Percentiles rank a stretch among this genome's conserved stretches.
phyloP scores from a whole-genome alignment of 2,888 invertebrate species.

The Neocrepidodera transversa region DNA sequence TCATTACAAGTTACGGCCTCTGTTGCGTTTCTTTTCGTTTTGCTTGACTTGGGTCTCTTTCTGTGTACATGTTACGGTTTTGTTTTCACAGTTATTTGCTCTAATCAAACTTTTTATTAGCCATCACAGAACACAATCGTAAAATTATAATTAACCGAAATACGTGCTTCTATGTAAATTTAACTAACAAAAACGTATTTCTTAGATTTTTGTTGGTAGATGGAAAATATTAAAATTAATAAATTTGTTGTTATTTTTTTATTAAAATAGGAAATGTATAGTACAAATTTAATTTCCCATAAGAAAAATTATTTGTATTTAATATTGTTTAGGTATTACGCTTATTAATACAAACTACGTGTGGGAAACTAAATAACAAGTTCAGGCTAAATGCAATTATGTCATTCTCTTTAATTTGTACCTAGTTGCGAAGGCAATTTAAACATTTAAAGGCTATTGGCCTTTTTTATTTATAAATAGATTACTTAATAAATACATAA shows the following conservation, averaged over 20 bases:
- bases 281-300: no score
- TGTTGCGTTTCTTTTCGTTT: slow-evolving; percentile 7
- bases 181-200: background rate
- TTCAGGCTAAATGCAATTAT: slow-evolving; percentile 8
- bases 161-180: slow-evolving; percentile 22
- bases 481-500: no score
- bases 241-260: no score
- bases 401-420: slow-evolving; percentile 10
- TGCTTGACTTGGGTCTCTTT: slow-evolving; percentile 18
- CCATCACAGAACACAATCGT: slow-evolving; percentile 13
- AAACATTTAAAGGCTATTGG: slow-evolving; percentile 19
- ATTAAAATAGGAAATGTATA: no score
- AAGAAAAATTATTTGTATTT: no score
- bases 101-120: slow-evolving; percentile 13
- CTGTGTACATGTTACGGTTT: slow-evolving; percentile 11
- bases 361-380: slow-evolving; percentile 15
- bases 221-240: no score
- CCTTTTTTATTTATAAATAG: background rate
- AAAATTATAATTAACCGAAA: slow-evolving; percentile 25
- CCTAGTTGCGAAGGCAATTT: slow-evolving; percentile 15
- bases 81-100: slow-evolving; percentile 25
- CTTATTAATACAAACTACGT: slow-evolving; percentile 6
- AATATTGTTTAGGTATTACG: no score
- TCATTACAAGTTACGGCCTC: slow-evolving; percentile 10
- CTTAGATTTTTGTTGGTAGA: no score